phyloP scores from a whole-genome alignment of 2,888 invertebrate species.

The Eilema caniola region DNA sequence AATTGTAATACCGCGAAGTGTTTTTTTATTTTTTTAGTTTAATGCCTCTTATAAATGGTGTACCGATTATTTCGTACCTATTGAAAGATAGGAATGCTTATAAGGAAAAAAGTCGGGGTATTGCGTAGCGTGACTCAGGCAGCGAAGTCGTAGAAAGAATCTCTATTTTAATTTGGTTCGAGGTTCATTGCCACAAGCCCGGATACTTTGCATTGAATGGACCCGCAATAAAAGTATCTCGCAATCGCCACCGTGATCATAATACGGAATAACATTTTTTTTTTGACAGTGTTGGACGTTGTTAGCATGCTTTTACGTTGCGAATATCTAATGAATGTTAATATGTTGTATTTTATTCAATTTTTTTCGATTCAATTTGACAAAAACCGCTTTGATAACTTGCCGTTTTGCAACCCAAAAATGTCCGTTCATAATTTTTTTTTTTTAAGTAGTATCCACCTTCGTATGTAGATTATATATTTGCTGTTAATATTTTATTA shows the following conservation, averaged over 20 bases:
- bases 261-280: slow-evolving; percentile 25
- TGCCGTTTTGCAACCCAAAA: background rate
- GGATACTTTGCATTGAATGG: slow-evolving; percentile 22
- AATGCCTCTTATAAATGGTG: slow-evolving; percentile 16
- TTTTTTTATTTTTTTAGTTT: slow-evolving; percentile 20
- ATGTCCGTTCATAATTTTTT: background rate
- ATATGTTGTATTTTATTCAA: background rate
- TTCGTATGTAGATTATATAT: too few relatives aligned
- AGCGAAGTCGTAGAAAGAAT: slow-evolving; percentile 17
- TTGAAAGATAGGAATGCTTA: slow-evolving; percentile 14
- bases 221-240: slow-evolving; percentile 28
- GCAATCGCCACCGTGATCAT: slow-evolving; percentile 21
- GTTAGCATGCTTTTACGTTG: background rate
- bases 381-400: background rate
- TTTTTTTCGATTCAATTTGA: background rate
- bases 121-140: slow-evolving; percentile 9
- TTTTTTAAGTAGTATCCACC: too few relatives aligned
- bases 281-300: slow-evolving; percentile 28
- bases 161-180: slow-evolving; percentile 20
- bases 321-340: background rate
- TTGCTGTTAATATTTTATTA: too few relatives aligned
- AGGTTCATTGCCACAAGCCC: slow-evolving; percentile 11
- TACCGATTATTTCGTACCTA: slow-evolving; percentile 20
- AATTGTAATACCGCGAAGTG: slow-evolving; percentile 37
- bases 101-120: slow-evolving; percentile 10